Conservation (phyloP, 2,888 invertebrate genomes). For the Tortricodes alternella region DNA sequence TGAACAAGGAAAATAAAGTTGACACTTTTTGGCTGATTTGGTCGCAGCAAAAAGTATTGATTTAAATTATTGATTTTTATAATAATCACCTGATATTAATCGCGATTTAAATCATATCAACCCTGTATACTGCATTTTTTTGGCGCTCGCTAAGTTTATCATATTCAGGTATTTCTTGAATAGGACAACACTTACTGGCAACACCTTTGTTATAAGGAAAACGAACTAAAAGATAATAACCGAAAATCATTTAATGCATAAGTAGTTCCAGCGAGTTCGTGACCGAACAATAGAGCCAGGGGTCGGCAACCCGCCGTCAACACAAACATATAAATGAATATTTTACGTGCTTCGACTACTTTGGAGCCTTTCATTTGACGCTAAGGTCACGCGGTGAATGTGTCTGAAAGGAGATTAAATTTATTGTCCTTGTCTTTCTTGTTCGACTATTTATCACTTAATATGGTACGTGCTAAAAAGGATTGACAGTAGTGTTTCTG, state of each 20-base stretch:
- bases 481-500: not conserved
- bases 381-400: constrained; percentile 12
- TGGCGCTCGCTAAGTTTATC: too few relatives aligned
- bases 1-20: too few relatives aligned
- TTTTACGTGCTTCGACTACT: not conserved
- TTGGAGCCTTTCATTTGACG: not conserved
- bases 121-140: too few relatives aligned
- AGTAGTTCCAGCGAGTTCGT: constrained; percentile 20
- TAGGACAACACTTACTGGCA: too few relatives aligned
- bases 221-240: constrained; percentile 8
- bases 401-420: not conserved
- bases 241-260: constrained; percentile 10
- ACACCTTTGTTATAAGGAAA: constrained; percentile 13
- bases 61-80: too few relatives aligned
- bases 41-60: too few relatives aligned
- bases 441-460: not conserved
- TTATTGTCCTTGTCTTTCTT: constrained; percentile 12
- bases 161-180: too few relatives aligned
- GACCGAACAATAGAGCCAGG: constrained; percentile 15
- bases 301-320: constrained; percentile 18
- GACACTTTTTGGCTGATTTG: too few relatives aligned
- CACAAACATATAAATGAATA: not conserved
- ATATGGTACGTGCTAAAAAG: not conserved
- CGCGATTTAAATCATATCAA: too few relatives aligned
- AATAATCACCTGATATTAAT: too few relatives aligned